Conservation (phyloP, 2,113 vertebrate genomes). For the Ivindomyrus marchei region DNA sequence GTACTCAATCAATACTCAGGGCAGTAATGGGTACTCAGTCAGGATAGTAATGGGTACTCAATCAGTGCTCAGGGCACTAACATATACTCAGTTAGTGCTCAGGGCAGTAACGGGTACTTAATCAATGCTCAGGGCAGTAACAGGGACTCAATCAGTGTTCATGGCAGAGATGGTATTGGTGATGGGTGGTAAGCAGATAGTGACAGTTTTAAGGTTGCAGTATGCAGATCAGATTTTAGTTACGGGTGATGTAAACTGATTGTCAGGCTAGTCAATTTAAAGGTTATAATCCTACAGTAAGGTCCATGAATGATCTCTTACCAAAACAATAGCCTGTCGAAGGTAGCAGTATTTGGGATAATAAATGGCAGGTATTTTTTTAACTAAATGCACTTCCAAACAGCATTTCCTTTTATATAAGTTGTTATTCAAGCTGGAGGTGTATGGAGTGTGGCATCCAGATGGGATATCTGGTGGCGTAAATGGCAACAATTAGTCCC, state of each 20-base stretch:
- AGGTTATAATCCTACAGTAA: background rate
- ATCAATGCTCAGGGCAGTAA: background rate
- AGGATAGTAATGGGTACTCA: background rate
- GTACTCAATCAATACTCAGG: background rate
- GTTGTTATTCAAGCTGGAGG: too few relatives aligned
- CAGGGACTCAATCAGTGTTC: background rate
- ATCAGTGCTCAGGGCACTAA: background rate
- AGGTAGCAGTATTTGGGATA: background rate
- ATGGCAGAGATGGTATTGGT: background rate
- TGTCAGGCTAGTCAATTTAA: background rate
- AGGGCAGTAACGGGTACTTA: background rate
- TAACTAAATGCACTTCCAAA: background rate
- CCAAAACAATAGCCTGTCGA: background rate
- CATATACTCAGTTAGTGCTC: background rate
- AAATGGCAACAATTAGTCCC: background rate
- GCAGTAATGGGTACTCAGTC: background rate
- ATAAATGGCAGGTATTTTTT: background rate
- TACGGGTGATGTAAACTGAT: background rate
- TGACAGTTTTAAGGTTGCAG: background rate
- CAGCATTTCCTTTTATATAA: background rate
- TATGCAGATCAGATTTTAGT: background rate
- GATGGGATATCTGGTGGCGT: background rate
- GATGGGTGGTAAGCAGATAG: background rate
- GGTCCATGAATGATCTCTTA: background rate
- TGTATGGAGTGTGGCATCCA: background rate